These are phyloP conservation scores for Epinephelus fuscoguttatus DNA, from an alignment of 2,113 vertebrate genomes.

Conservation along the genomic window DNA sequence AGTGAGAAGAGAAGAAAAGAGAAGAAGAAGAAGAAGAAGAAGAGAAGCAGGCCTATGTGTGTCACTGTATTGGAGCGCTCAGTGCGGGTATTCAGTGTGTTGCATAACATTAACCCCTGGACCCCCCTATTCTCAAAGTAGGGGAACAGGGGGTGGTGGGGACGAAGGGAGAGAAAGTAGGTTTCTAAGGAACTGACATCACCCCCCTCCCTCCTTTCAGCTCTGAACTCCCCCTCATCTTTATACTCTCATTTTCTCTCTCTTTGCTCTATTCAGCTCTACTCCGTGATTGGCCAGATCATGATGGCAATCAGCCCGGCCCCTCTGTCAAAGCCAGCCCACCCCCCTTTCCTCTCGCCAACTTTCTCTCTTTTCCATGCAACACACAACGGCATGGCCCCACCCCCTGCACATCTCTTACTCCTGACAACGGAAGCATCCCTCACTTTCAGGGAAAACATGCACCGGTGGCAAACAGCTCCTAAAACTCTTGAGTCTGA, in stretches of 20 bases:
- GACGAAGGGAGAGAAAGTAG: conserved; percentile 68
- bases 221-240: conserved; percentile 63
- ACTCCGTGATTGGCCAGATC: conserved; percentile 78
- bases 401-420: conserved; percentile 61
- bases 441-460: conserved; percentile 57
- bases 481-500: background rate
- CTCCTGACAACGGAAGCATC: conserved; percentile 69
- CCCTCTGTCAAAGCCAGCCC: conserved; percentile 78
- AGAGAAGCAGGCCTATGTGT: conserved; percentile 61
- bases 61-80: conserved; percentile 78
- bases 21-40: conserved; percentile 15
- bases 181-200: conserved; percentile 81
- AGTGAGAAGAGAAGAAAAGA: background rate
- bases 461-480: conserved; percentile 12
- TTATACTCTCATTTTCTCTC: conserved; percentile 72
- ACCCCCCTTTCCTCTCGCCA: conserved; percentile 46
- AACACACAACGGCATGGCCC: conserved; percentile 56
- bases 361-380: conserved; percentile 60
- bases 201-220: conserved; percentile 75
- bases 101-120: conserved; percentile 89
- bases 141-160: conserved; percentile 52
- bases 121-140: conserved; percentile 82
- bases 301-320: conserved; percentile 82
- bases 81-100: conserved; percentile 79
- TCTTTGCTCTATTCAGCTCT: conserved; percentile 72